Evolutionary conservation across 2,113 vertebrate species (phyloP), one percentile per base, ranked within the genome.

Genomic region (Phyllostomus hastatus): DNA sequence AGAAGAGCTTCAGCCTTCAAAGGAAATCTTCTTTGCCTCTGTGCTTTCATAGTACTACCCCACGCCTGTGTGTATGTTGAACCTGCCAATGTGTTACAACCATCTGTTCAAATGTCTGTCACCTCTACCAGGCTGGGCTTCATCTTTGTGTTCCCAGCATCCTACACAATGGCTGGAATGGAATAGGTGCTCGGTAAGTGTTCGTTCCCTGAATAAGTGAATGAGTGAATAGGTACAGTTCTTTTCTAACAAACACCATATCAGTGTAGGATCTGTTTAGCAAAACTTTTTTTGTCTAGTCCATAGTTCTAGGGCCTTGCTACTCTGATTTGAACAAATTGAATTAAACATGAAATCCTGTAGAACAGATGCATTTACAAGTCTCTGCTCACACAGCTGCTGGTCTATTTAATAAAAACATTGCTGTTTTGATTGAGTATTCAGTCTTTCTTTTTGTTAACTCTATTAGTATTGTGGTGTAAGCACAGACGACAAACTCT

Each of bases 321-420:
- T 85, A 89, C 41, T 95, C 90, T 92, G 94, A 95, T 96, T 90
- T 88, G 90, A 97, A 80, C 97, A 97, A 97, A 97, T 92, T 90
- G 96, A 97, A 96, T 97, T 95, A 97, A 96, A 97, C 90, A 81
- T 93, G 95, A 87, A 97, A 93, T 92, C 90, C 90, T 87, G 80
- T 88, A 85, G 84, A 96, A 96, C 97, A 97, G 96, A 95, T 96
- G 95, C 92, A 69, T 80, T 96, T 95, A 96, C 95, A 97, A 92
- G 88, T 95, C 92, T 95, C 84, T 95, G 88, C 76, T 95, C 97
- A 95, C 90, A 94, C 97, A 96, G 97, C 97, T 97, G 97, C 95
- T 75, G 24, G 90, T 89, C 94, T 97, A 28, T 92, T 92, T 97
- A 95, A 95, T 97, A 91, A 96, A 95, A 95, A 95, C 95, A 89